Evolutionary conservation across 1,140 invertebrate species (phyloP).

Genomic region (Bradysia coprophila): DNA sequence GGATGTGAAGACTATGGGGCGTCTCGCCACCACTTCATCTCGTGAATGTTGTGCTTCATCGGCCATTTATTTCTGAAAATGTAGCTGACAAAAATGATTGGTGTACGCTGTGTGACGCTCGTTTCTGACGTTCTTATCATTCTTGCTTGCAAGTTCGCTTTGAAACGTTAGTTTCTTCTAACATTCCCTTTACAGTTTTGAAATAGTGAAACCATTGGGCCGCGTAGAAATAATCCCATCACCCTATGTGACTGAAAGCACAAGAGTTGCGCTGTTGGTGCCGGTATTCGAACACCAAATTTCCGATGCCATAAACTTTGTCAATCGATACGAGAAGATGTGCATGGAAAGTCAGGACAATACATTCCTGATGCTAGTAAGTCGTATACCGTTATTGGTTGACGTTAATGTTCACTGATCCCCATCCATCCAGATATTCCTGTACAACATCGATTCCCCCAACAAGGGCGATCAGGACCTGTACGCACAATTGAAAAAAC

Average conservation of each 20-base stretch:
- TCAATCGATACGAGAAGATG: slow-evolving; percentile 44
- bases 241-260: slow-evolving; percentile 82
- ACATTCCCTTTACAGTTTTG: too few relatives aligned
- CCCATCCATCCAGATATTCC: slow-evolving; percentile 27
- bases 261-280: slow-evolving; percentile 55
- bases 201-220: slow-evolving; percentile 61
- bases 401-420: background rate
- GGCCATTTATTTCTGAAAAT: too few relatives aligned
- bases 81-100: too few relatives aligned
- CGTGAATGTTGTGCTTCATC: too few relatives aligned
- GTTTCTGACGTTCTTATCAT: too few relatives aligned
- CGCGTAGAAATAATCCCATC: slow-evolving; percentile 69
- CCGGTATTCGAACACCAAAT: slow-evolving; percentile 25
- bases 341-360: slow-evolving; percentile 62
- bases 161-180: too few relatives aligned
- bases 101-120: too few relatives aligned
- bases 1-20: too few relatives aligned
- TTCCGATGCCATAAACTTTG: slow-evolving; percentile 32
- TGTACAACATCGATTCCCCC: slow-evolving; percentile 33
- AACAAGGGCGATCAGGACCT: slow-evolving; percentile 46
- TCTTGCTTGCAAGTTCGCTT: too few relatives aligned
- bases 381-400: slow-evolving; percentile 6
- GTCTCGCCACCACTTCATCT: too few relatives aligned
- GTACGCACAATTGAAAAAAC: slow-evolving; percentile 42
- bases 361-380: slow-evolving; percentile 49